Percentiles rank a stretch among this genome's conserved stretches.
phyloP scores from a whole-genome alignment of 2,113 vertebrate species.

The Pangasianodon gigas region DNA sequence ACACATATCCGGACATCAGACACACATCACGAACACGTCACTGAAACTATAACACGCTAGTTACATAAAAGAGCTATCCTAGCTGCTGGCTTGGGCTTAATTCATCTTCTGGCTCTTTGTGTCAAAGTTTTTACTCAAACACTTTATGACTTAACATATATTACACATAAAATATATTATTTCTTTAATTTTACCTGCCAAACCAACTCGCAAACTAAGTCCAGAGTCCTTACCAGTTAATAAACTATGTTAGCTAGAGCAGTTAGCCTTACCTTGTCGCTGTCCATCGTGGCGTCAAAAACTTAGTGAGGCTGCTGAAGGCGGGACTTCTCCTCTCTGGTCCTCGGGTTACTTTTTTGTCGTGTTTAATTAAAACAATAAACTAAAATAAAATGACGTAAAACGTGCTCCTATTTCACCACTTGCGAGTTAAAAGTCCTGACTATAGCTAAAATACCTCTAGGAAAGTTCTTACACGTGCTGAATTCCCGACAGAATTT shows the following conservation, averaged over 20 bases:
- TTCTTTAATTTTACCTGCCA: background rate
- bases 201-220: background rate
- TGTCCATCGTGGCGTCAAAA: slow-evolving; percentile 50
- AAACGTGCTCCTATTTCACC: background rate
- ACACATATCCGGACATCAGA: background rate
- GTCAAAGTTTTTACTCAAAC: background rate
- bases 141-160: background rate
- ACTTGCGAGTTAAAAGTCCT: background rate
- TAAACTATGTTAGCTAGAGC: background rate
- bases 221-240: background rate
- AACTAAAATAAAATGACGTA: background rate
- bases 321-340: background rate
- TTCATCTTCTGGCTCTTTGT: background rate
- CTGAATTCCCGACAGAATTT: background rate
- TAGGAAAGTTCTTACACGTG: background rate
- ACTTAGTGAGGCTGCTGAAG: background rate
- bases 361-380: background rate
- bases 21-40: background rate
- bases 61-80: background rate
- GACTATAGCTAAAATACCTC: background rate
- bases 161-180: background rate
- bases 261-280: slow-evolving; percentile 55
- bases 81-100: too few relatives aligned
- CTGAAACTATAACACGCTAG: background rate
- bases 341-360: background rate